Percentiles rank a stretch among this genome's conserved stretches.
These are phyloP conservation scores for Tringa solitaria DNA, from an alignment of 2,113 vertebrate genomes.

Conservation along the genomic window DNA sequence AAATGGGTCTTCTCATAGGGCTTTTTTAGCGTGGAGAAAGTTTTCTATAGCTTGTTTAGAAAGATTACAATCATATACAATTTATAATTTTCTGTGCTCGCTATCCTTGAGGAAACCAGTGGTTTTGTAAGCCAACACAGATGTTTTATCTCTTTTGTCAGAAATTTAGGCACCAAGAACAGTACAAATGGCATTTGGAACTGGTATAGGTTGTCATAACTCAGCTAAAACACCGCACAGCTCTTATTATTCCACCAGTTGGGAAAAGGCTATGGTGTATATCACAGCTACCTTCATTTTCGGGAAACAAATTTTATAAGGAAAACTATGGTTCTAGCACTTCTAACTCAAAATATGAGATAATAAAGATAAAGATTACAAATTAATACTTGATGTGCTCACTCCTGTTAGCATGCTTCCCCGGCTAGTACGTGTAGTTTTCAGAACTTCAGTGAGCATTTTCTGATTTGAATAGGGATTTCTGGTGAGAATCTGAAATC, in stretches of 20 bases:
- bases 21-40: background rate
- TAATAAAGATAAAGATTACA: background rate
- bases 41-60: background rate
- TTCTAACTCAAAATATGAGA: background rate
- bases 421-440: background rate
- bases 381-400: background rate
- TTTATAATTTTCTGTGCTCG: background rate
- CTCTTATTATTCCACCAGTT: background rate
- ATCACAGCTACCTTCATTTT: background rate
- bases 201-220: background rate
- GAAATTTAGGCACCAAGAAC: background rate
- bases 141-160: background rate
- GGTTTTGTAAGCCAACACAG: background rate
- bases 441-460: background rate
- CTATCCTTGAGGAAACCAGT: background rate
- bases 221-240: background rate
- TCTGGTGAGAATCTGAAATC: background rate
- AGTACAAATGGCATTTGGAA: background rate
- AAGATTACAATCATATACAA: too few relatives aligned
- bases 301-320: background rate
- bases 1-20: background rate
- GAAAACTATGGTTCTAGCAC: background rate
- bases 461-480: background rate
- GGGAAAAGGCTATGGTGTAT: background rate
- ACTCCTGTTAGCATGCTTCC: background rate